Base-by-base conservation (phyloP, 92 coral and sea anemone genomes). In the Plumapathes pennacea region DNA sequence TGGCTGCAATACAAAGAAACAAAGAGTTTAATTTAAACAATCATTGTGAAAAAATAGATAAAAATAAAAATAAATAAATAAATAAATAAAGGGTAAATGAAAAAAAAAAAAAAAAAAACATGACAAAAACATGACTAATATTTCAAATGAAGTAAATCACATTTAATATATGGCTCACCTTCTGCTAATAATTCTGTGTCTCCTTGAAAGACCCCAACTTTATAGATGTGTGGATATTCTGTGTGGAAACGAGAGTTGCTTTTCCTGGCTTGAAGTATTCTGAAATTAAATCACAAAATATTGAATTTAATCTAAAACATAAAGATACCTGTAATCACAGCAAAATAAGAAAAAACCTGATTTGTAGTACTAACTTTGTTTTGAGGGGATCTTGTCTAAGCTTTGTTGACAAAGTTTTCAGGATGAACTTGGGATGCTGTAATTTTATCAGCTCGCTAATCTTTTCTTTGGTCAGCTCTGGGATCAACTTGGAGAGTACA, bases 381-480 rank as follows among this genome's bases (percentile, higher is more conserved):
- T 60, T 53, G 22, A 77, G 48, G 25, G 82, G 72, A 17, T 42
- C 63, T 54, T 30, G 21, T 27, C 67, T 59, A 9, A 55, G 46
- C 62, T 55, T 57, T 46, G 75, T 65, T 26, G 78, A 46, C 25
- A 88, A 56, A 29, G 36, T 28, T 27, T 75, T 76, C 25, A 92
- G 50, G 46, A 92, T 82, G 49, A 80, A 79, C 80, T 92, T 92
- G 27, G 98, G 94, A 38, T 92, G 98, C 26, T 92, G 89, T 12
- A 88, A 69, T 67, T 92, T 89, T 39, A 72, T 43, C 18, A 94
- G 55, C 14, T 77, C 83, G 44, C 84, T 70, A 44, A 89, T 75
- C 54, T 46, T 45, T 27, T 74, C 69, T n/a, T 53, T 62, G 19
- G 85, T 54, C 44, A 94, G 62, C 14, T 88, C 88, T 19, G 89